A percentile compares a stretch with the other conserved stretches of the same genome.
Evolutionary conservation across 2,888 invertebrate species (phyloP).

Genomic region (Euphydryas editha): DNA sequence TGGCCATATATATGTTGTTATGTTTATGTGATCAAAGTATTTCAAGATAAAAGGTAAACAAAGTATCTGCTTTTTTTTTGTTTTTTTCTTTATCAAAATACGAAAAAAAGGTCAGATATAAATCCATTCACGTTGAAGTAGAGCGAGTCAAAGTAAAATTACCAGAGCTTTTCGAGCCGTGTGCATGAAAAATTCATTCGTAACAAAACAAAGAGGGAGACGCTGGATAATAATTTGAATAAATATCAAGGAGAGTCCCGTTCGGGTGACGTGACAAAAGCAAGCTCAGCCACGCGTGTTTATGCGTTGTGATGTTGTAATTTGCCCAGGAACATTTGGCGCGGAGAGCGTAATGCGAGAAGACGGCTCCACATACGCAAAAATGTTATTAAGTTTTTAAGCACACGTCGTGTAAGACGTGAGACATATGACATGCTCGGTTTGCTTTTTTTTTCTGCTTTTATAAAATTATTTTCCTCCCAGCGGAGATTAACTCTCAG

Average conservation of each 20-base stretch:
- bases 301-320: slow-evolving; percentile 77
- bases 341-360: slow-evolving; percentile 60
- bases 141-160: slow-evolving; percentile 80
- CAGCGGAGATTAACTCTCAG: slow-evolving; percentile 40
- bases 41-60: not conserved
- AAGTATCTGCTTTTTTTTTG: not conserved
- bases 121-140: slow-evolving; percentile 70
- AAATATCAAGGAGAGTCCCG: slow-evolving; percentile 71
- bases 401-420: slow-evolving; percentile 51
- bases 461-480: slow-evolving; percentile 49
- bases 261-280: slow-evolving; percentile 75
- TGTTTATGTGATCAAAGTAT: not conserved
- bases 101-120: slow-evolving; percentile 63
- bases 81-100: not conserved
- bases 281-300: slow-evolving; percentile 72
- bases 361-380: slow-evolving; percentile 67
- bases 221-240: slow-evolving; percentile 81
- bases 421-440: slow-evolving; percentile 53
- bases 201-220: slow-evolving; percentile 76
- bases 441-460: slow-evolving; percentile 46
- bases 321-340: slow-evolving; percentile 68
- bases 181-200: slow-evolving; percentile 82
- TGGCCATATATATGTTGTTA: not conserved
- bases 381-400: slow-evolving; percentile 77
- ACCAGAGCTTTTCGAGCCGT: slow-evolving; percentile 74